Evolutionary conservation across 2,888 invertebrate species (phyloP), one percentile per base, ranked within the genome.

Genomic region (Amblyjoppa proteus): DNA sequence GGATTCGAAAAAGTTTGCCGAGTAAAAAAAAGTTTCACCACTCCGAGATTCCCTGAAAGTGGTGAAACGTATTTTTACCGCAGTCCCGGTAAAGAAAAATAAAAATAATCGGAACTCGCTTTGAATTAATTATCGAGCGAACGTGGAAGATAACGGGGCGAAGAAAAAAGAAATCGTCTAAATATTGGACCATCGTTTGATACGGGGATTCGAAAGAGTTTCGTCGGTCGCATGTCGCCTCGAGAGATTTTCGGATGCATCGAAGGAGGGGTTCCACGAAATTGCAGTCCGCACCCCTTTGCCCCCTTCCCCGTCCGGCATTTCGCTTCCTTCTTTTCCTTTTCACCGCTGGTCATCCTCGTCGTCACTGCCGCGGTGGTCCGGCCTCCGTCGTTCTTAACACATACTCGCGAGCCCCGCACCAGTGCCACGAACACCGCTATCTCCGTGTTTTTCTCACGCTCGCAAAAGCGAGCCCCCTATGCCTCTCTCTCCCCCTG

Each of bases 401-500:
- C 64, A 11, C 64, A 58, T 49, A 49, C 45, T 16, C 45, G 45
- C 45, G 45, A 58, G 74, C 38, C 51, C 73, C 41, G 58, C 58
- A 28, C 25, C 45, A 45, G 25, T 41, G 61, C 20, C 56, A 56
- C 53, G 66, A 66, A 79, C 73, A 84, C 84, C 77, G 81, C 78
- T 77, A 74, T 78, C 77, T 49, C 31, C 56, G 78, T 74, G 70
- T 85, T 85, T 85, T 79, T 85, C 85, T 81, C 84, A 76, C 86
- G 77, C 80, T 79, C 73, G 77, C 38, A 66, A 66, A 66, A 49
- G 45, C 75, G 71, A 75, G 69, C 5, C 9, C 56, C 61, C 51
- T 20, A 53, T 20, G 34, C 73, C 25, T 58, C 58, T 25, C 58
- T 58, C 58, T 28, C 28, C 58, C 38, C 61, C 81, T 68, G 25